A percentile compares a stretch with the other conserved stretches of the same genome.
Conservation (phyloP, 2,113 vertebrate species). For the Otus sunia region DNA sequence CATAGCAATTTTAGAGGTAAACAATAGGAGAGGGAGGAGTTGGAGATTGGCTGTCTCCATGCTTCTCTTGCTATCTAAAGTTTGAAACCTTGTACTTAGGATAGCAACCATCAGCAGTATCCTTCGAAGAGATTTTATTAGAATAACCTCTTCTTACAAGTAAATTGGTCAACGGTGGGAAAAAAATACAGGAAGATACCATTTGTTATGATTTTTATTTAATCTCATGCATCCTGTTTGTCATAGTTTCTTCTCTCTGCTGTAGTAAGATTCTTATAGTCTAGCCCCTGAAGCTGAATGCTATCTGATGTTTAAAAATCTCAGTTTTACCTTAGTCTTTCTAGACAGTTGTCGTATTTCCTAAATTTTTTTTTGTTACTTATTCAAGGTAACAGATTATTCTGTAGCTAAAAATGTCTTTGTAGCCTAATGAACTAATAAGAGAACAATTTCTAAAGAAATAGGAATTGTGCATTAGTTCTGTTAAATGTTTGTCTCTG, state of each 20-base stretch:
- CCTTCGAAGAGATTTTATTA: not conserved
- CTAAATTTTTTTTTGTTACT: too few relatives aligned
- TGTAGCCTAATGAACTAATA: too few relatives aligned
- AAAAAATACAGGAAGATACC: not conserved
- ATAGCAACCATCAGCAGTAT: not conserved
- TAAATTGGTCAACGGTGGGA: not conserved
- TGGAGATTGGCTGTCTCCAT: not conserved
- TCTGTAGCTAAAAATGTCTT: too few relatives aligned
- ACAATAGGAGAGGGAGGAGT: not conserved
- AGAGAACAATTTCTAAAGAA: too few relatives aligned
- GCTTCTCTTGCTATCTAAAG: not conserved
- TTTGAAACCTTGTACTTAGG: not conserved
- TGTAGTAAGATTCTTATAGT: not conserved
- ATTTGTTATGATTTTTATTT: not conserved
- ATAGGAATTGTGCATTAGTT: too few relatives aligned
- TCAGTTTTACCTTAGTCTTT: too few relatives aligned
- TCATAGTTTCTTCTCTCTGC: not conserved
- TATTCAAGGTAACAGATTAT: too few relatives aligned
- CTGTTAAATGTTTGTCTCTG: too few relatives aligned
- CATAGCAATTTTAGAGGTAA: not conserved
- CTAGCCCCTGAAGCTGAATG: too few relatives aligned
- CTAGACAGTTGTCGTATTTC: too few relatives aligned
- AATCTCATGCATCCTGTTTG: not conserved
- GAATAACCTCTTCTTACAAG: not conserved
- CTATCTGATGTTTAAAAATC: too few relatives aligned